phyloP scores from a whole-genome alignment of 2,797 vertebrate species.

The Poecilia velifera region DNA sequence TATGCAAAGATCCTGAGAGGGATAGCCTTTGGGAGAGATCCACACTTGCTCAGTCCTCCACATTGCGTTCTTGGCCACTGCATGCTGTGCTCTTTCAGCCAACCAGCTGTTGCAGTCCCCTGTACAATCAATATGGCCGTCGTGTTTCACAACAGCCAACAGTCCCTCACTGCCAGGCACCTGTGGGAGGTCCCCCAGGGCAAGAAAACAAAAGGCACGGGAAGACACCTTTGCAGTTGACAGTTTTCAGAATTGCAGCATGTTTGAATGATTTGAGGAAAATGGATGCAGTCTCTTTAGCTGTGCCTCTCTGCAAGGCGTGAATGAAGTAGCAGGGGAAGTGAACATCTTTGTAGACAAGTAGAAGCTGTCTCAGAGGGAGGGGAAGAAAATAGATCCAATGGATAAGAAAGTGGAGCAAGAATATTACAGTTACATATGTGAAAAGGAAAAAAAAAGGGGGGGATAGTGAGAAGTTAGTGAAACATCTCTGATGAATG shows the following conservation, averaged over 20 bases:
- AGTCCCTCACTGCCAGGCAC: slow-evolving; percentile 63
- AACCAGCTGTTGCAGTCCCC: slow-evolving; percentile 67
- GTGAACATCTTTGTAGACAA: background rate
- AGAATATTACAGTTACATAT: slow-evolving; percentile 1
- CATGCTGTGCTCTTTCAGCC: slow-evolving; percentile 57
- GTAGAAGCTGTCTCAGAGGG: background rate
- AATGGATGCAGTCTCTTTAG: slow-evolving; percentile 28
- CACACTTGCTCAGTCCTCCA: slow-evolving; percentile 65
- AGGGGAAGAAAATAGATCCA: background rate
- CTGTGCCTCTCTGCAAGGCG: slow-evolving; percentile 12
- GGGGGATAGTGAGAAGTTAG: slow-evolving; percentile 2
- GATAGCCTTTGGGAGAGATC: slow-evolving; percentile 67
- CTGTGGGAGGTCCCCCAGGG: slow-evolving; percentile 64
- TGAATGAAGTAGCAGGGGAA: slow-evolving; percentile 12
- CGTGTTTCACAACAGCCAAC: slow-evolving; percentile 73
- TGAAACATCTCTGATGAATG: slow-evolving; percentile 2
- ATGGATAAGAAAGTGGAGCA: slow-evolving; percentile 4
- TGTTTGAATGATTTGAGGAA: slow-evolving; percentile 26
- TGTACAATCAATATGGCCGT: slow-evolving; percentile 68
- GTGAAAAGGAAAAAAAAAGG: background rate
- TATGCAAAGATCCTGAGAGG: slow-evolving; percentile 65
- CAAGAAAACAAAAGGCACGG: slow-evolving; percentile 40
- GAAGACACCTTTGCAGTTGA: slow-evolving; percentile 42
- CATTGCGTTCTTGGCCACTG: slow-evolving; percentile 50
- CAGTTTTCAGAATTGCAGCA: slow-evolving; percentile 37